Evolutionary conservation across 1,140 invertebrate genomes (phyloP).

Genomic region (Papilio glaucus): DNA sequence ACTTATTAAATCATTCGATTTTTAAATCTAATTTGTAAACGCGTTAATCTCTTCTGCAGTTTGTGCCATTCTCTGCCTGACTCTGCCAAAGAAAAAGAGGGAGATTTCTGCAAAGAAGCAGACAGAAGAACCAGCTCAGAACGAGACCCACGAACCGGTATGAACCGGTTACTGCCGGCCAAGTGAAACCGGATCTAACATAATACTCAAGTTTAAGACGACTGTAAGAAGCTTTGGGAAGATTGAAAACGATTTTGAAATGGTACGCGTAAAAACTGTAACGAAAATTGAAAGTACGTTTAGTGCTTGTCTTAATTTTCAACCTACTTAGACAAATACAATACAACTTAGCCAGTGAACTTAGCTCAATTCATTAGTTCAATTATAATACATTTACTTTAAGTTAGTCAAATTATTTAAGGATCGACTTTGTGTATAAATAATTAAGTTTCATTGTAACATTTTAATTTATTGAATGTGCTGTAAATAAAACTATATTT

Average conservation of each 20-base stretch:
- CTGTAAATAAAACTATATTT: not conserved
- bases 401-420: too few relatives aligned
- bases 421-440: not conserved
- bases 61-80: conserved; percentile 66
- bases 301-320: not conserved
- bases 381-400: not conserved
- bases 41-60: conserved; percentile 54
- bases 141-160: conserved; percentile 70
- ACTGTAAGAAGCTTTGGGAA: conserved; percentile 16
- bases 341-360: too few relatives aligned
- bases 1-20: too few relatives aligned
- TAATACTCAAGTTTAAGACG: conserved; percentile 39
- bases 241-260: conserved; percentile 23
- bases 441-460: conserved; percentile 9
- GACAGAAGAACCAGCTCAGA: conserved; percentile 52
- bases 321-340: conserved; percentile 4
- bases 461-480: not conserved
- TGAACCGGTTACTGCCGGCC: conserved; percentile 50
- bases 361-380: not conserved
- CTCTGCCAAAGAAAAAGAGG: conserved; percentile 59
- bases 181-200: conserved; percentile 35
- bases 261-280: not conserved
- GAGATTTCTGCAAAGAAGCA: conserved; percentile 44
- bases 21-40: too few relatives aligned
- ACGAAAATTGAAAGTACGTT: not conserved